Base-by-base conservation (phyloP, 2,113 vertebrate genomes). In the Dromas ardeola region DNA sequence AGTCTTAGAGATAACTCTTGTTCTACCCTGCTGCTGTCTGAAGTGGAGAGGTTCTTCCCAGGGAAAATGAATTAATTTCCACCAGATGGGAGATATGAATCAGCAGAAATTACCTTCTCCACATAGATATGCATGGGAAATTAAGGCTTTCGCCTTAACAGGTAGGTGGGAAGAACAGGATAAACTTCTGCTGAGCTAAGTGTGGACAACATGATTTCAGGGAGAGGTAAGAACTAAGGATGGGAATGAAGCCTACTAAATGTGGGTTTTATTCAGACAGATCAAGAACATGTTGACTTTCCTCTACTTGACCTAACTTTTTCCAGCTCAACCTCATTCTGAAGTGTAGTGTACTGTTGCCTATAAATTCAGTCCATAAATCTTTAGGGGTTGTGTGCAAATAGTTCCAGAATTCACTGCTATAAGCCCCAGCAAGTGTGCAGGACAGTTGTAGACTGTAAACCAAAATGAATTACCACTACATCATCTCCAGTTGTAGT, bases 241-340 rank as follows among this genome's bases (percentile, higher is more conserved):
- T 11, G 12, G 16, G 13, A 61, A 17, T 22, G 26, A 83, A 89
- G 4, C 20, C 19, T 52, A 25, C 5, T 43, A 30, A 26, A 29
- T 5, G 4, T 30, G 11, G 0, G 0, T 17, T 79, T 65, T 73
- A 5, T 22, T 74, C 23, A 62, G 23, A 9, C 7, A 71, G 42
- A 47, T 88, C 30, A 59, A 43, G 17, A 81, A 40, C 29, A n/a
- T 38, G 4, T 38, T 92, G 15, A 16, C 20, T 83, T 94, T 76
- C 52, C 10, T 84, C 12, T 67, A 6, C 9, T 45, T 67, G 26
- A 55, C 11, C 9, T 55, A 71, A 55, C 10, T 3, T 88, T n/a
- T 79, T 76, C 21, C 38, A 80, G 8, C 8, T 36, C 45, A 67
- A 6, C 20, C 13, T 73, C 40, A 8, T 67, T 70, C 40, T 58